Evolutionary conservation across 2,113 vertebrate genomes (phyloP).

Genomic region (Saccopteryx bilineata): DNA sequence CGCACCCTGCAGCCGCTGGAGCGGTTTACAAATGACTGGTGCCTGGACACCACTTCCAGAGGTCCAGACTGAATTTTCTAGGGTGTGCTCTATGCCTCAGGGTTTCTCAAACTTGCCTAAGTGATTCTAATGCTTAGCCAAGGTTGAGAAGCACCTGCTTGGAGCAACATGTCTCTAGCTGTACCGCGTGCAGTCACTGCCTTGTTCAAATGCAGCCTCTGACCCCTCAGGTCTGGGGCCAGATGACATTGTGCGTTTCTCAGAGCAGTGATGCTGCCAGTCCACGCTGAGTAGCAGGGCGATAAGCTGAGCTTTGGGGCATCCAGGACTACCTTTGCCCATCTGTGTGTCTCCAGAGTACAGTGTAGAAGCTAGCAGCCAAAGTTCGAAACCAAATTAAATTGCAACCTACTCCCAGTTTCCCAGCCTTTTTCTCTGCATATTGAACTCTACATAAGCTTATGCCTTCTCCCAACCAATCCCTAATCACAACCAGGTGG

Average conservation of each 20-base stretch:
- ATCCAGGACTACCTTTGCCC: background rate
- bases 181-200: background rate
- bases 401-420: background rate
- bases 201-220: constrained; percentile 3
- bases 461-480: background rate
- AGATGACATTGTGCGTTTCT: background rate
- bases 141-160: background rate
- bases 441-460: background rate
- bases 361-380: background rate
- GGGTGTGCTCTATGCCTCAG: background rate
- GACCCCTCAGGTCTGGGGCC: background rate
- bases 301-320: background rate
- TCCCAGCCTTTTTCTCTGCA: background rate
- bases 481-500: background rate
- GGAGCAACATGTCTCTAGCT: background rate
- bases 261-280: background rate
- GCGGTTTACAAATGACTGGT: background rate
- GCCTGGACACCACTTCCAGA: background rate
- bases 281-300: background rate
- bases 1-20: background rate
- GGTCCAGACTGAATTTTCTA: background rate
- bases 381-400: background rate
- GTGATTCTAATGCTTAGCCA: background rate
- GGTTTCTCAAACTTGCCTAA: background rate
- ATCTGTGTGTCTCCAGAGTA: background rate